Base-by-base conservation (phyloP, 2,888 invertebrate genomes). In the Hydrotaea diabolus region DNA sequence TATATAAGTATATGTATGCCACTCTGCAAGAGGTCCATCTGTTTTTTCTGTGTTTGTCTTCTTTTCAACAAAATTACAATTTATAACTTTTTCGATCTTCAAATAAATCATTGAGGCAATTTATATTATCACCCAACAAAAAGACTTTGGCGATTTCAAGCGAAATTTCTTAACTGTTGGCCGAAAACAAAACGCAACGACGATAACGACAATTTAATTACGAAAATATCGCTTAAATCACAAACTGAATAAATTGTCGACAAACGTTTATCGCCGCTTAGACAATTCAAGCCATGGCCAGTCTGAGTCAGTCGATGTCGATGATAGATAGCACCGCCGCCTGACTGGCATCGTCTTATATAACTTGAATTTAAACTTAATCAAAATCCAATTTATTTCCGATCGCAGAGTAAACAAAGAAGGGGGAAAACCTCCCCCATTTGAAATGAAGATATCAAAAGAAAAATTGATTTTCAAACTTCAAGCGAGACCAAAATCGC, bases 401-500 rank as follows among this genome's bases (percentile, higher is more conserved):
- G 9, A 31, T 0, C 23, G 15, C 21, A 59, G 31, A 31, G 31
- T 4, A 7, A 2, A 31, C 7, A 4, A 31, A 31, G 7, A 31
- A n/a, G n/a, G n/a, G n/a, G n/a, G n/a, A 31, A 31, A 31, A 31
- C 7, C 31, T 31, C 31, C 31, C 31, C 7, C 31, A n/a, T 13
- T 69, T 21, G 69, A 59, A 36, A 69, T 69, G 46, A 69, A 69
- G 69, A 46, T 46, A 69, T 69, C 69, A 69, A 69, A 69, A 69
- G 43, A 21, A 0, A n/a, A 69, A 69, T 69, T 69, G 69, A 69
- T 46, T 69, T 46, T 21, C 23, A 69, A 46, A 17, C 66, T 69
- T 46, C 21, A 46, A 62, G 1, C 31, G 15, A 11, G 13, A 17
- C 15, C 23, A 13, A 46, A 39, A 46, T 17, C 66, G 69, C 21